Percentiles rank a stretch among this genome's conserved stretches.
Conservation (phyloP, 2,797 vertebrate species). For the Hapalemur alaotrensis region DNA sequence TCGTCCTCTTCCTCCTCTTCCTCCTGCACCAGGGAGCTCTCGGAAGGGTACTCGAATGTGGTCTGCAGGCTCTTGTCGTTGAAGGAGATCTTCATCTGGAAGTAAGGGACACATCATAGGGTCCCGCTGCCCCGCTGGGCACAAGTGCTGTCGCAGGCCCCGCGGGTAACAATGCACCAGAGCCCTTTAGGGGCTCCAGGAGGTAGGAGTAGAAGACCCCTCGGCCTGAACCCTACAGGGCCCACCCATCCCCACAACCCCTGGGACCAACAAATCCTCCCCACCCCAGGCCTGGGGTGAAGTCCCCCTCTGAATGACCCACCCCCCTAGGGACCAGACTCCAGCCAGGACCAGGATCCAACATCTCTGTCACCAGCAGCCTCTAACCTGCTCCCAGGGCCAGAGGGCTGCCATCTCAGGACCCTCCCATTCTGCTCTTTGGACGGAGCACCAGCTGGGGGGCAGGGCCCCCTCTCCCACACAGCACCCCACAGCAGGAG, state of each 20-base stretch:
- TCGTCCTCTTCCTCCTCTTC: constrained; percentile 88
- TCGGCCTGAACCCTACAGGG: background rate
- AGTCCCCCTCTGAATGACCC: background rate
- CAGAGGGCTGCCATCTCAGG: background rate
- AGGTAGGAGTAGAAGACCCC: background rate
- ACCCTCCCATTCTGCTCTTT: background rate
- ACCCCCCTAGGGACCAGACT: background rate
- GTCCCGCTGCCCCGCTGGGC: background rate
- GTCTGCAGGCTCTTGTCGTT: constrained; percentile 94
- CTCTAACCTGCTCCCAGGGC: background rate
- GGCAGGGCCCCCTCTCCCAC: no score
- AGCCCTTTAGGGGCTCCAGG: background rate
- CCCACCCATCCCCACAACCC: background rate
- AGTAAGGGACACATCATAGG: background rate
- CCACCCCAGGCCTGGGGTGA: no score
- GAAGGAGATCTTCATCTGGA: constrained; percentile 97
- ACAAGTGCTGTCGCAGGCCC: background rate
- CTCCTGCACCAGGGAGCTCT: constrained; percentile 91
- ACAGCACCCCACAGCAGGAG: fast-evolving
- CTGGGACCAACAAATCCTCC: no score
- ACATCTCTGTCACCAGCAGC: background rate
- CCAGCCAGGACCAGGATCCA: background rate
- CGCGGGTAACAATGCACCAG: background rate
- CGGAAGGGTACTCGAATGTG: constrained; percentile 96
- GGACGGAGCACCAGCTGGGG: background rate